Base-by-base conservation (phyloP, 2,797 vertebrate genomes). In the Hirundo rustica region DNA sequence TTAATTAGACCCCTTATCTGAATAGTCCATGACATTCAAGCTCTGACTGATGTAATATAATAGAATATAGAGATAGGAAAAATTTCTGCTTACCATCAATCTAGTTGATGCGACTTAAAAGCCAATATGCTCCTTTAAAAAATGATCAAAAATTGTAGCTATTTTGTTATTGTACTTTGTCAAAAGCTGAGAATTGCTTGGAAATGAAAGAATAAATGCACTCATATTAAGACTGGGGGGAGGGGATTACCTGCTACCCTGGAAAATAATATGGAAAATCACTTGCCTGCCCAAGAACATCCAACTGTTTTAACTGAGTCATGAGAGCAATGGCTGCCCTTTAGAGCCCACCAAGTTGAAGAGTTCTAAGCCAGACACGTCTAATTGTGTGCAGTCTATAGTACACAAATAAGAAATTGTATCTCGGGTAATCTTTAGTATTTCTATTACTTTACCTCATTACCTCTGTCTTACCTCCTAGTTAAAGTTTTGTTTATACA, bases 161-260 rank as follows among this genome's bases (percentile, higher is more conserved):
- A 66, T 34, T 38, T 38, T 38, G 38, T 38, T 84, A 66, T 36
- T 72, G 23, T 45, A 82, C 14, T 73, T 94, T 27, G 42, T 65
- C 75, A 81, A 88, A 95, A 80, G 53, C n/a, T 87, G 85, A 73
- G 79, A 93, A 79, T 19, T 51, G 14, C 38, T 81, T 89, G 25
- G 30, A n/a, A 29, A 92, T 53, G 30, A 60, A 91, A 81, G 48
- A 89, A 85, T 48, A 74, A 85, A 91, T 68, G 55, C 34, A 34
- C 15, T 78, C 42, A 88, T 67, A 88, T 81, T 55, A 72, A 80
- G 40, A 74, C n/a, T 9, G 19, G 11, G 10, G 14, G 5, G 34
- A 38, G 38, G 38, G 38, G n/a, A 70, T 57, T 74, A 78, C 53
- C 47, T 79, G 53, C 55, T 27, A 7, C 21, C 36, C 38, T 74